Percentiles rank a stretch among this genome's conserved stretches.
These are phyloP conservation scores for Halcyon smyrnensis DNA, from an alignment of 2,797 vertebrate genomes.

Conservation along the genomic window DNA sequence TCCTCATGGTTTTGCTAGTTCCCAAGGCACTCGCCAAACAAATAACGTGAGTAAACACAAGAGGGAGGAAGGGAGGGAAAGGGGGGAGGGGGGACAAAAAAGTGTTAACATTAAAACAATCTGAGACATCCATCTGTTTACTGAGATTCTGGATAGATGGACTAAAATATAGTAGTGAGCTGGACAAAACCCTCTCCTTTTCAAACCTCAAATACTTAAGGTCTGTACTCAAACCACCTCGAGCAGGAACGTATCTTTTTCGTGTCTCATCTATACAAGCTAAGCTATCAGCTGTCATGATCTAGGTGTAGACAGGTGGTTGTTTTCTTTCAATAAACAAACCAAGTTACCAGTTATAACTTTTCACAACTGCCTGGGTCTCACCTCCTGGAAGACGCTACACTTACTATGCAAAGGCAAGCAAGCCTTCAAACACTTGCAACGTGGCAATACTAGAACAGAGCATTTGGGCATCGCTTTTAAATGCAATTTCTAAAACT, in stretches of 20 bases:
- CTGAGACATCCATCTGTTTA: constrained; percentile 65
- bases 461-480: background rate
- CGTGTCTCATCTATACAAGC: background rate
- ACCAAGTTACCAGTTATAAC: constrained; percentile 37
- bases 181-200: constrained; percentile 44
- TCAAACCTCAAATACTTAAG: constrained; percentile 20
- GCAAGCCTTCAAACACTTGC: background rate
- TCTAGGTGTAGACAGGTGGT: constrained; percentile 59
- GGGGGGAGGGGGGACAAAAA: constrained; percentile 62
- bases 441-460: background rate
- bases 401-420: background rate
- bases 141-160: constrained; percentile 39
- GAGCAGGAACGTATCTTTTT: constrained; percentile 3
- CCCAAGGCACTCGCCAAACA: constrained; percentile 92
- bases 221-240: constrained; percentile 13
- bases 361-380: constrained; percentile 51
- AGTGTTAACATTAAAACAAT: constrained; percentile 72
- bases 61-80: constrained; percentile 78
- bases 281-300: constrained; percentile 45
- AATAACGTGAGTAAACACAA: constrained; percentile 85
- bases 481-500: constrained; percentile 14
- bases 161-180: constrained; percentile 32
- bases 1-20: constrained; percentile 98
- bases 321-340: constrained; percentile 66
- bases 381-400: constrained; percentile 8